Evolutionary conservation across 2,797 vertebrate species (phyloP).

Genomic region (Emys orbicularis): DNA sequence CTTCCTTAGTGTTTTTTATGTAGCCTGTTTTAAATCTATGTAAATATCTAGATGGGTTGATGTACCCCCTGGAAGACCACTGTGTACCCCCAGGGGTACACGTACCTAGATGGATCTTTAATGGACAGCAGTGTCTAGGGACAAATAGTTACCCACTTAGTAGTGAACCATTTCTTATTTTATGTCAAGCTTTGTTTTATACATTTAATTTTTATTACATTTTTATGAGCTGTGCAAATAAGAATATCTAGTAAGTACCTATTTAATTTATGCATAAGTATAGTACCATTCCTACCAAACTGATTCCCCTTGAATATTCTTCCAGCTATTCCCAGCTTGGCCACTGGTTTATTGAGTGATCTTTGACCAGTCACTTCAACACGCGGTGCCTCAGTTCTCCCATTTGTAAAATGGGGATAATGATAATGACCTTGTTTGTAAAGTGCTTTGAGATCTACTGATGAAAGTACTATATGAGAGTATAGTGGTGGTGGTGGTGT

Average conservation of each 20-base stretch:
- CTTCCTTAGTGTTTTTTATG: too few relatives aligned
- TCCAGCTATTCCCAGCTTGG: background rate
- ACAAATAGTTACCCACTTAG: background rate
- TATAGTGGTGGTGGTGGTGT: background rate
- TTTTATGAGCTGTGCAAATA: background rate
- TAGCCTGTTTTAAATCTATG: too few relatives aligned
- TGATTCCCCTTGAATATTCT: background rate
- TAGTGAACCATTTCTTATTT: background rate
- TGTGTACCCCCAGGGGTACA: too few relatives aligned
- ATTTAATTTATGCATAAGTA: background rate
- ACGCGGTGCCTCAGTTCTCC: background rate
- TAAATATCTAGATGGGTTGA: too few relatives aligned
- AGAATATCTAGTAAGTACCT: background rate
- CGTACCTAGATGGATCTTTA: background rate
- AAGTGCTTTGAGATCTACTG: too few relatives aligned
- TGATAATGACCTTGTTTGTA: too few relatives aligned
- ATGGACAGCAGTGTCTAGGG: background rate
- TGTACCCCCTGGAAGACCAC: too few relatives aligned
- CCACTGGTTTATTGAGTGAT: background rate
- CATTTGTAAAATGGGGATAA: background rate
- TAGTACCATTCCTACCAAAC: background rate
- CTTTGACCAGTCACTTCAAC: background rate
- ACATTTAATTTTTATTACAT: background rate
- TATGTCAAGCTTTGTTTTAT: background rate
- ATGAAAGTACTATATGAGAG: too few relatives aligned